These are phyloP conservation scores for Lepidurus packardi DNA, from an alignment of 1,140 invertebrate species.

Conservation along the genomic window DNA sequence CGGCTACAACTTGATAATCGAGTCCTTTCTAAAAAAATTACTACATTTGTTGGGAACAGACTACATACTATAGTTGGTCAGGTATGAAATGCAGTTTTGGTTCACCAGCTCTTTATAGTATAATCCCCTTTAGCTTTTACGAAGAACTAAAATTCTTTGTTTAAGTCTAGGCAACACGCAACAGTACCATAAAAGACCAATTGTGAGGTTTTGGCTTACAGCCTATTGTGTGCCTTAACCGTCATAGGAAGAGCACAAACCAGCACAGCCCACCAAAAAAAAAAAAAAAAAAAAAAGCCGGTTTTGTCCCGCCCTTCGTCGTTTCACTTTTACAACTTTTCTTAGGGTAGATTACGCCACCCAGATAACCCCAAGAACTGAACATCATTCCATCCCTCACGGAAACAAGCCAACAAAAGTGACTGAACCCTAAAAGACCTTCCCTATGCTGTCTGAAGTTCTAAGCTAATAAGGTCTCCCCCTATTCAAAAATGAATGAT, in stretches of 20 bases:
- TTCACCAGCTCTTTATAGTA: not conserved
- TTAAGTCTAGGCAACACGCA: not conserved
- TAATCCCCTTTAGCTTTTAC: not conserved
- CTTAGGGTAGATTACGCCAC: not conserved
- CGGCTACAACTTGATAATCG: too few species aligned
- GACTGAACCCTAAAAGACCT: too few species aligned
- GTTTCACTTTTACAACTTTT: constrained; percentile 10
- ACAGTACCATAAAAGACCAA: constrained; percentile 1
- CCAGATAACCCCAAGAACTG: not conserved
- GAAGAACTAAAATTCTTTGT: not conserved
- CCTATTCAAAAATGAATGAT: constrained; percentile 3
- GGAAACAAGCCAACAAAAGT: too few species aligned
- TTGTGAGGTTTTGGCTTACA: constrained; percentile 6
- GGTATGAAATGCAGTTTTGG: not conserved
- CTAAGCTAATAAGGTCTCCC: not conserved
- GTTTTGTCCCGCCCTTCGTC: constrained; percentile 1
- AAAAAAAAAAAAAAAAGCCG: not conserved
- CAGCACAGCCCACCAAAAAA: not conserved
- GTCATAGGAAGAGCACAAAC: not conserved
- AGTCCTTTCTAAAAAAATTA: too few species aligned
- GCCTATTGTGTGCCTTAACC: constrained; percentile 17
- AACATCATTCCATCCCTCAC: too few species aligned
- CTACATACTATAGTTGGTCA: too few species aligned
- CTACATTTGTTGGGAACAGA: too few species aligned
- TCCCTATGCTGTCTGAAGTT: too few species aligned